Conservation (phyloP, 1,140 invertebrate species). For the Pentalonia nigronervosa region DNA sequence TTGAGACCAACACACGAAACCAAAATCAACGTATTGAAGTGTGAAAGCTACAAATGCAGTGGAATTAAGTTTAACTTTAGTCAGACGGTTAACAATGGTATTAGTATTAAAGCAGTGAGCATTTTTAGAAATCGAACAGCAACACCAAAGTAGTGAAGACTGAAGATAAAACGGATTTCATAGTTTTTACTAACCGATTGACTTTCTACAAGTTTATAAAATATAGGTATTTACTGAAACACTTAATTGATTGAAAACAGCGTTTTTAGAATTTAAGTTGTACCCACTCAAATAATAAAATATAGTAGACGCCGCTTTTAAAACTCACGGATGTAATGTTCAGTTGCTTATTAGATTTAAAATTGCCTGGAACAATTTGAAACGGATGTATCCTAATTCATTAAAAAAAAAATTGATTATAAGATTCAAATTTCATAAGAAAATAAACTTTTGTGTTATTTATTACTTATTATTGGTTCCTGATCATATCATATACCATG, state of each 20-base stretch:
- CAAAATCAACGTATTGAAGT: background rate
- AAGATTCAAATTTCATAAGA: no score
- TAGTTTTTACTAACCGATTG: background rate
- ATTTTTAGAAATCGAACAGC: no score
- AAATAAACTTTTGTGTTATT: no score
- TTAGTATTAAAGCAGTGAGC: no score
- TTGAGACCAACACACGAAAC: background rate
- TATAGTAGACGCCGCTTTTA: no score
- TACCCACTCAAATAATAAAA: background rate
- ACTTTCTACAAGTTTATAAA: background rate
- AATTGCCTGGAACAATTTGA: no score
- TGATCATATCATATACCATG: no score
- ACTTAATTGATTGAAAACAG: background rate
- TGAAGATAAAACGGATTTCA: background rate
- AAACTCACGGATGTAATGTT: no score
- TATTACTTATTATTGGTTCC: no score
- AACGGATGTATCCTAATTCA: no score
- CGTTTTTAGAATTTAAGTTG: background rate
- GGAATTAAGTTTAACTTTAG: background rate
- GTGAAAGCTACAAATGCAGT: background rate
- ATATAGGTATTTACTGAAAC: background rate
- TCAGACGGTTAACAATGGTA: background rate
- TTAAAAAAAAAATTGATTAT: no score
- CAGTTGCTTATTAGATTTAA: no score
- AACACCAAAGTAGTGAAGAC: background rate